Evolutionary conservation across 1,140 invertebrate species (phyloP), one percentile per base, ranked within the genome.

Genomic region (Condylostylus longicornis): DNA sequence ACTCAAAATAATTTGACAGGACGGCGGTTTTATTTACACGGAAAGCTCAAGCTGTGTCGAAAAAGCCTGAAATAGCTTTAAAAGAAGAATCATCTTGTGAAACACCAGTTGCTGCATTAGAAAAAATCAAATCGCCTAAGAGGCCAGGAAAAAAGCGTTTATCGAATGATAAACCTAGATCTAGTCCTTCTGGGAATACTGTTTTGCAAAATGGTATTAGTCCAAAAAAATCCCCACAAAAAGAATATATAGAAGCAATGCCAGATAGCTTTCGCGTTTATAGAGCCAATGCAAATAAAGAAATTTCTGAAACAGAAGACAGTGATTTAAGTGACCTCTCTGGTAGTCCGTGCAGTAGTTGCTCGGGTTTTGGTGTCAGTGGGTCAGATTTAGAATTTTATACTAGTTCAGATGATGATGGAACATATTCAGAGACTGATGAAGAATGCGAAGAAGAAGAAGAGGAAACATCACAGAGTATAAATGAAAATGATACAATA

Each of bases 21-120:
- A 87, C 81, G 14, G 77, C 82, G n/a, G 81, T 87, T 23, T 54
- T 87, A 5, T 79, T 87, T 44, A 83, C 80, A 3, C 71, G 81
- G 27, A 87, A 88, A 58, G 72, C 73, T 0, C 71, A 52, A 64
- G 65, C 61, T 38, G 68, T 63, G 14, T 50, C 65, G 7, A 67
- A 64, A 35, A 54, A 63, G 40, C 63, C 65, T 6, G 61, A 64
- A 32, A 37, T 42, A 21, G 50, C 57, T n/a, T 50, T 40, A 52
- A 65, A 52, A 62, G 67, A 30, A 62, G 65, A 48, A 62, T 65
- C 42, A 25, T n/a, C n/a, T n/a, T n/a, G n/a, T n/a, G n/a, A n/a
- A n/a, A 31, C 15, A 17, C 10, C 29, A 13, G 13, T 17, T 31
- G 10, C 15, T 17, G 29, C 6, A 17, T 7, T 7, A n/a, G n/a